Base-by-base conservation (phyloP, 2,113 vertebrate species). In the Coptodon rendalli region DNA sequence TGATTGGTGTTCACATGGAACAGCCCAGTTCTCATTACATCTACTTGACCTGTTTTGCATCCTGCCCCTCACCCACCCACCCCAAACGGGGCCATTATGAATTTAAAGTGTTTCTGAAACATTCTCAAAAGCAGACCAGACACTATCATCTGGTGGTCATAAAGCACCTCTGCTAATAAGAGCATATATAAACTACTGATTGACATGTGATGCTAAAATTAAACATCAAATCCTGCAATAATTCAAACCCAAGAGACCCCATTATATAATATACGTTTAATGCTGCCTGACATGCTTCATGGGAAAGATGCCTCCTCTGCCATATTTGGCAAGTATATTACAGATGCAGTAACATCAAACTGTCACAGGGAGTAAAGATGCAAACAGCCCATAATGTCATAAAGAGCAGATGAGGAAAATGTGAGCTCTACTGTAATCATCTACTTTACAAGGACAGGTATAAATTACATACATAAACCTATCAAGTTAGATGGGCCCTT, bases 11-110 rank as follows among this genome's bases (percentile, higher is more conserved):
- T 52, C 63, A 24, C 34, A 73, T 82, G 79, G 83, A 91, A 91
- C 87, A 61, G 80, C 73, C 54, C 40, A 81, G 86, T 91, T 83
- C 14, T 86, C 45, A 80, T 86, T 16, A 82, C 22, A 36, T 81
- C 10, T 86, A 91, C 81, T 81, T 96, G 96, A 96, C 94, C 96
- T 95, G 89, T 61, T 93, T 97, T 92, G 56, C 68, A 53, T 68
- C 43, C 79, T 63, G 31, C 34, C 24, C 57, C 54, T 2, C 76
- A 38, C 81, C 90, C 3, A 5, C 29, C 76, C 36, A 9, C 80
- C 76, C 82, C 83, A 89, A 92, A 92, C 36, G 34, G 84, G 45
- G 89, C 91, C 83, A 91, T 94, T 94, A 53, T 93, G 85, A 91
- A 80, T 89, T 16, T 24, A 27, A 16, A 71, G 12, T 71, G 12